Base-by-base conservation (phyloP, 2,113 vertebrate genomes). In the Ellobius talpinus region DNA sequence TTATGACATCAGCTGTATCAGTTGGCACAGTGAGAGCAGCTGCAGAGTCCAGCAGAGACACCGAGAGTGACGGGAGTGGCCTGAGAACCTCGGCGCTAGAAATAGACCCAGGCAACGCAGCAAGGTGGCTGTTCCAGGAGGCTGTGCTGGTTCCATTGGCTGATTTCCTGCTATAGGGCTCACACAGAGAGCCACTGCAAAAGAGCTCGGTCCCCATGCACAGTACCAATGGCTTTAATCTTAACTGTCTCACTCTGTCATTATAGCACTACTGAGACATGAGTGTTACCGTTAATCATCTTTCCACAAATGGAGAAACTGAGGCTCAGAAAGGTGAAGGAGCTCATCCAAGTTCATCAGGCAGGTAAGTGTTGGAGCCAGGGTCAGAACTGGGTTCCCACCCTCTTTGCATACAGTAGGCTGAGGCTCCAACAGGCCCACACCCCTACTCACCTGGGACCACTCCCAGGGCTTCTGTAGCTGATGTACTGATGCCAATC, bases 271-370 rank as follows among this genome's bases (percentile, higher is more conserved):
- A 33, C 47, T 2, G 42, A 95, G 89, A 79, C 13, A 19, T 13
- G 23, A 26, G 19, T 52, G 50, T 74, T 88, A 26, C 16, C 55
- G 19, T 52, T 66, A 45, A 79, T 47, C 31, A 24, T 74, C 70
- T 61, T 85, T 96, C 84, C 52, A 70, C 97, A 97, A 96, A 97
- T 97, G 95, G 88, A 70, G 93, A 95, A 70, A 92, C 72, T n/a
- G 72, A 97, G 89, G 47, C 58, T 82, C 55, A 4, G 58, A 90
- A 91, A 89, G 70, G 65, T 61, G 89, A 94, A 92, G 73, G 95
- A 90, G 96, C 63, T 61, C 91, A 39, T 36, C 79, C 95, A 91
- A 68, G 52, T 66, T 85, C 89, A 79, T 92, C 10, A 39, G 93
- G 65, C 84, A 42, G 91, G 96, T 97, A 92, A 96, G 95, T 96